Evolutionary conservation across 2,113 vertebrate species (phyloP).

Genomic region (Copsychus sechellarum): DNA sequence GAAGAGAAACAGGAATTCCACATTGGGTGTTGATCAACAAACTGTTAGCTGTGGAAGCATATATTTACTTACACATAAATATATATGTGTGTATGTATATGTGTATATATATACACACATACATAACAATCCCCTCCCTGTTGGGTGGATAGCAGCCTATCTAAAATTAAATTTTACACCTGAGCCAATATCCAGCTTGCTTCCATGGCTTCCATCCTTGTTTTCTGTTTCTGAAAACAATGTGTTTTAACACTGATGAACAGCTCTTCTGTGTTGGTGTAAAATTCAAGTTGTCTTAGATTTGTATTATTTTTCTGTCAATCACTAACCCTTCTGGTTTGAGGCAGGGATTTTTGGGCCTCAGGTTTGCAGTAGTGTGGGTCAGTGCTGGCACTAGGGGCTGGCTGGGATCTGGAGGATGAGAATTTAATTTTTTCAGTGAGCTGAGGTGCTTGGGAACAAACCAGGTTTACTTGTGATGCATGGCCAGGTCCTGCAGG

Average conservation of each 20-base stretch:
- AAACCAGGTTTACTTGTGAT: neutral
- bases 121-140: fast-evolving
- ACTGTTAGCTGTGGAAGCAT: neutral
- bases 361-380: neutral
- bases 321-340: neutral
- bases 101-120: neutral
- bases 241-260: neutral
- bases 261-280: neutral
- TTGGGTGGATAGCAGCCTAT: neutral
- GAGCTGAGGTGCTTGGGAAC: neutral
- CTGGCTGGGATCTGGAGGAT: neutral
- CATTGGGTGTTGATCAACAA: neutral
- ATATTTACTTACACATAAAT: neutral
- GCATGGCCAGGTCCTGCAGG: neutral
- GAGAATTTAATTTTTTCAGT: neutral
- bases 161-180: neutral
- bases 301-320: neutral
- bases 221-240: neutral
- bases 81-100: neutral
- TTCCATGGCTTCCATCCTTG: neutral
- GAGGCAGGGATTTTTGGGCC: neutral
- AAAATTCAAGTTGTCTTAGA: neutral
- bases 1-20: neutral
- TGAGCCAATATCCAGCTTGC: neutral
- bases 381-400: neutral